Evolutionary conservation across 2,797 vertebrate genomes (phyloP).

Genomic region (Eutrigla gurnardus): DNA sequence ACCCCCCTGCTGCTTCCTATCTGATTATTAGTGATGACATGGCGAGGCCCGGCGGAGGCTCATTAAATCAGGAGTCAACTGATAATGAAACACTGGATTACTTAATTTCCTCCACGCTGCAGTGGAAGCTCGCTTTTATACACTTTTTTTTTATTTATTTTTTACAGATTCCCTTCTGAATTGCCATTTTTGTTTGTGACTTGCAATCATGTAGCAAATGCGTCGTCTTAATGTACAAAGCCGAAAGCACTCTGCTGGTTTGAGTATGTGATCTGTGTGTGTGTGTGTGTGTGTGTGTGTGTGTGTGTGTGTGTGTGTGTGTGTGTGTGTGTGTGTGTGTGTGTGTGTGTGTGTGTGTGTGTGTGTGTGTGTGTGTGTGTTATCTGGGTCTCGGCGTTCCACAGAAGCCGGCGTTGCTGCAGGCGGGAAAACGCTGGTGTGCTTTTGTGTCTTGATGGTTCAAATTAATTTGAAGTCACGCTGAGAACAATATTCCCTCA

Average conservation of each 20-base stretch:
- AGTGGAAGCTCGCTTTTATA: conserved; percentile 47
- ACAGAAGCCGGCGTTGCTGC: conserved; percentile 41
- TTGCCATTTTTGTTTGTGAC: conserved; percentile 53
- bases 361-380: conserved; percentile 19
- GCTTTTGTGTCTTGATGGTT: conserved; percentile 65
- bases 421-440: conserved; percentile 30
- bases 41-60: conserved; percentile 55
- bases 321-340: conserved; percentile 23
- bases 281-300: conserved; percentile 5
- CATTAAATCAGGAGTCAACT: conserved; percentile 71
- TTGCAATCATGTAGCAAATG: conserved; percentile 53
- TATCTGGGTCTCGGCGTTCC: conserved; percentile 23
- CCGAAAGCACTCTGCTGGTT: conserved; percentile 49
- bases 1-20: conserved; percentile 49
- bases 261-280: conserved; percentile 39
- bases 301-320: conserved; percentile 19
- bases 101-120: conserved; percentile 47
- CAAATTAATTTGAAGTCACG: conserved; percentile 72
- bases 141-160: conserved; percentile 34
- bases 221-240: conserved; percentile 45
- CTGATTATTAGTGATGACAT: conserved; percentile 76
- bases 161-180: conserved; percentile 59
- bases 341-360: conserved; percentile 28
- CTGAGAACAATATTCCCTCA: conserved; percentile 77
- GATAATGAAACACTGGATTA: conserved; percentile 62